Percentiles rank a stretch among this genome's conserved stretches.
phyloP scores from a whole-genome alignment of 2,888 invertebrate genomes.

The Salpingus planirostris region DNA sequence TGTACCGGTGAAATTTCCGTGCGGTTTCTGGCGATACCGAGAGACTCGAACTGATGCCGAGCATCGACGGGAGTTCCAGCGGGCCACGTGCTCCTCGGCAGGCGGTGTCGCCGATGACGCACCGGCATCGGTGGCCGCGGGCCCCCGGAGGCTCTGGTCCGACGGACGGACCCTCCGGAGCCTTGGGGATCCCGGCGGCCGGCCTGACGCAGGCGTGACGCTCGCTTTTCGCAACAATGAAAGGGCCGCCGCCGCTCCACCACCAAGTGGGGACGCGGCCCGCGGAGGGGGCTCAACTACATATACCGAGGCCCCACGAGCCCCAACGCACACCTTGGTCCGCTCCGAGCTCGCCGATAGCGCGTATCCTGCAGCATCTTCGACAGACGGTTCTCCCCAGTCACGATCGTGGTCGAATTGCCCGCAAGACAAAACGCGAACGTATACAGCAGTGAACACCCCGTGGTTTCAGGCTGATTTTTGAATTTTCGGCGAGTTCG shows the following conservation, averaged over 20 bases:
- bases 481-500: conserved; percentile 15
- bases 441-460: conserved; percentile 37
- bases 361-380: too few relatives aligned
- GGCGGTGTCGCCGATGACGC: conserved; percentile 10
- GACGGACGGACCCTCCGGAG: conserved; percentile 8
- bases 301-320: conserved; percentile 35
- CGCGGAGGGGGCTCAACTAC: conserved; percentile 38
- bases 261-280: conserved; percentile 42
- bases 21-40: too few relatives aligned
- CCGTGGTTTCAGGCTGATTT: conserved; percentile 36
- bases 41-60: too few relatives aligned
- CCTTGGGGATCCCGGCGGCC: conserved; percentile 18
- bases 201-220: conserved; percentile 53
- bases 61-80: conserved; percentile 8
- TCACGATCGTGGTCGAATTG: conserved; percentile 49
- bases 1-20: too few relatives aligned
- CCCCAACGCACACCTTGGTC: conserved; percentile 32
- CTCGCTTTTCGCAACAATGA: conserved; percentile 41
- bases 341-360: conserved; percentile 34
- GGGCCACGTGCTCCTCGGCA: conserved; percentile 7
- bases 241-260: conserved; percentile 38
- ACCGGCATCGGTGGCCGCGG: conserved; percentile 7
- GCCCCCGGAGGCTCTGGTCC: conserved; percentile 4
- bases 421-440: background rate
- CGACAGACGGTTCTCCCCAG: conserved; percentile 37